phyloP scores from a whole-genome alignment of 2,888 invertebrate species.

The Ornithoptera alexandrae region DNA sequence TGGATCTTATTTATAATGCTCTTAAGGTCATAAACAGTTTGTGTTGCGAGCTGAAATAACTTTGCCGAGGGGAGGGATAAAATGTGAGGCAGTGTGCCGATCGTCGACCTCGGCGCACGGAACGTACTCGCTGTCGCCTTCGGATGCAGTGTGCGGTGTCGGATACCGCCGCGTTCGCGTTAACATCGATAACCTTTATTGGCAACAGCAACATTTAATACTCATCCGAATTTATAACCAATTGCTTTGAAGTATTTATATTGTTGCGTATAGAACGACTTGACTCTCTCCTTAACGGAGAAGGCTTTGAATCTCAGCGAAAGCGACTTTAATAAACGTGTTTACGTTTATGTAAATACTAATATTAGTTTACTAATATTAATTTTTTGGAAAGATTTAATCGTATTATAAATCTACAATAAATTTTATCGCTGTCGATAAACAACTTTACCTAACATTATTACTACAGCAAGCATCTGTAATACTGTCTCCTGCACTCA shows the following conservation, averaged over 20 bases:
- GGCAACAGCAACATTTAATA: too few relatives aligned
- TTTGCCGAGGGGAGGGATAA: constrained; percentile 40
- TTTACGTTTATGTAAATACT: too few relatives aligned
- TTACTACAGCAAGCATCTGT: constrained; percentile 56
- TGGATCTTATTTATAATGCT: constrained; percentile 1
- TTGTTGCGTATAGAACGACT: too few relatives aligned
- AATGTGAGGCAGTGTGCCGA: constrained; percentile 75
- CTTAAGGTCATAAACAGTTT: constrained; percentile 38
- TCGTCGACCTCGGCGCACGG: constrained; percentile 65
- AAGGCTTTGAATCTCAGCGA: too few relatives aligned
- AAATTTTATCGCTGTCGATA: constrained; percentile 22
- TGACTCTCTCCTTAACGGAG: too few relatives aligned
- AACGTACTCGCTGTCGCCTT: constrained; percentile 54
- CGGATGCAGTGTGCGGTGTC: constrained; percentile 56
- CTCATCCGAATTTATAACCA: too few relatives aligned
- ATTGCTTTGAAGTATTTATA: too few relatives aligned
- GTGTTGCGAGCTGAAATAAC: constrained; percentile 19
- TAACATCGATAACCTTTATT: too few relatives aligned
- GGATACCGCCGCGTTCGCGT: constrained; percentile 20
- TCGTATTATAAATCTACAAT: not conserved
- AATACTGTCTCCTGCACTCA: constrained; percentile 47
- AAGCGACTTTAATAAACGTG: too few relatives aligned
- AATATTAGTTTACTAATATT: too few relatives aligned
- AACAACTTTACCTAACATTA: constrained; percentile 44
- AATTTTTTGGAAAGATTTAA: too few relatives aligned